Evolutionary conservation across 2,797 vertebrate genomes (phyloP).

Genomic region (Macropus fuliginosus): DNA sequence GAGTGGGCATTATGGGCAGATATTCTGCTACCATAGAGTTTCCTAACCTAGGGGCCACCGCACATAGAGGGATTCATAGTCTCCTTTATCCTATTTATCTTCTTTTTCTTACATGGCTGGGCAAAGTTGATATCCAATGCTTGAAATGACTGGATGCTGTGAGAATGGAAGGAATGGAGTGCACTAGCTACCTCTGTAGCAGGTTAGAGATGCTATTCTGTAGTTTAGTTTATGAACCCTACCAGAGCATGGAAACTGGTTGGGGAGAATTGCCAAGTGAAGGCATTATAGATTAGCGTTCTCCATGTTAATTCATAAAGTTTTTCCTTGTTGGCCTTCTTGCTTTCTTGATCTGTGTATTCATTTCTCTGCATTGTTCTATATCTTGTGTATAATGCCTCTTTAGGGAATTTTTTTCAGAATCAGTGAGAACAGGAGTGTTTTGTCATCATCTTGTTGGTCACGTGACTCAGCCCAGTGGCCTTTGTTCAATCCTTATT

Average conservation of each 20-base stretch:
- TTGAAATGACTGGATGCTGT: background rate
- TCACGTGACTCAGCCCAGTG: too few relatives aligned
- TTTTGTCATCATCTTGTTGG: too few relatives aligned
- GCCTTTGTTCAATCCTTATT: background rate
- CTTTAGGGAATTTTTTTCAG: too few relatives aligned
- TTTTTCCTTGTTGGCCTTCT: too few relatives aligned
- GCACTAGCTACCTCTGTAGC: background rate
- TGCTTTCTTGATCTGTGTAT: too few relatives aligned
- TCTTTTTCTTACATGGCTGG: background rate
- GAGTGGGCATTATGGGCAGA: background rate
- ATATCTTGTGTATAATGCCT: too few relatives aligned
- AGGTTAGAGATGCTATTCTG: background rate
- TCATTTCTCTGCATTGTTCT: too few relatives aligned
- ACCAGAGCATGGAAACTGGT: background rate
- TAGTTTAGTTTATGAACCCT: background rate
- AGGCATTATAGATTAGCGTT: background rate
- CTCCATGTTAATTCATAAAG: too few relatives aligned
- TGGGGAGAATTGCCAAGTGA: background rate
- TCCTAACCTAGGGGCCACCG: background rate
- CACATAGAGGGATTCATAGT: background rate
- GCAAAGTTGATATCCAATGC: background rate
- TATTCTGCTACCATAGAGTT: background rate
- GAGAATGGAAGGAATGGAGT: background rate
- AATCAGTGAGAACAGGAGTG: too few relatives aligned
- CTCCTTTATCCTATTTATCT: background rate